Evolutionary conservation across 2,113 vertebrate genomes (phyloP), one percentile per base, ranked within the genome.

Genomic region (Engystomops pustulosus): DNA sequence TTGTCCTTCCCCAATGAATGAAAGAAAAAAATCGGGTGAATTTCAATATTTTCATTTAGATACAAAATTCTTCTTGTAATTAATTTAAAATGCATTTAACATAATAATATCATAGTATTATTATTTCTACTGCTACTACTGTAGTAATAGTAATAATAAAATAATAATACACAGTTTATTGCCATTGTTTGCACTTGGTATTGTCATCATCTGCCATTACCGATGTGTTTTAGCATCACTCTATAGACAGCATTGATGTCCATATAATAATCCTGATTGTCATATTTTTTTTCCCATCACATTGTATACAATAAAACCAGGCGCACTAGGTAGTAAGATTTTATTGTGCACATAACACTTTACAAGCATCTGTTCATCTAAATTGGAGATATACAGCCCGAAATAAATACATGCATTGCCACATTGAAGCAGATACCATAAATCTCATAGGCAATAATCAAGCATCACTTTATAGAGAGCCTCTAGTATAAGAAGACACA

Each of bases 331-430:
- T 79, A 79, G 25, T 79, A 62, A 79, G 18, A 27, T 65, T 79
- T 67, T 79, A 79, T 62, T 79, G 58, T 30, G 17, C 36, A 79
- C 55, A 79, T 65, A 79, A 65, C 9, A 67, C 67, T 65, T 79
- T 79, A 79, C 77, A 62, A 25, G 23, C 58, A 62, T 79, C 55
- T 32, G 36, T 79, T 79, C 55, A 45, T 44, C 25, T 79, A 60
- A 30, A 62, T 65, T 41, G 36, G 15, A 79, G 41, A 79, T 65
- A 47, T 45, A 79, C 47, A 67, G 1, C 36, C 1, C 11, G 65
- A 67, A 79, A 47, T 41, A 79, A 79, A 65, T 30, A 32, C 38
- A 65, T 79, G 36, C 77, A 65, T n/a, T n/a, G n/a, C n/a, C n/a
- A n/a, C n/a, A n/a, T 18, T 18, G 27, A 78, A 23, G 3, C 20